Conservation (phyloP, 2,113 vertebrate genomes). For the Ascaphus truei region DNA sequence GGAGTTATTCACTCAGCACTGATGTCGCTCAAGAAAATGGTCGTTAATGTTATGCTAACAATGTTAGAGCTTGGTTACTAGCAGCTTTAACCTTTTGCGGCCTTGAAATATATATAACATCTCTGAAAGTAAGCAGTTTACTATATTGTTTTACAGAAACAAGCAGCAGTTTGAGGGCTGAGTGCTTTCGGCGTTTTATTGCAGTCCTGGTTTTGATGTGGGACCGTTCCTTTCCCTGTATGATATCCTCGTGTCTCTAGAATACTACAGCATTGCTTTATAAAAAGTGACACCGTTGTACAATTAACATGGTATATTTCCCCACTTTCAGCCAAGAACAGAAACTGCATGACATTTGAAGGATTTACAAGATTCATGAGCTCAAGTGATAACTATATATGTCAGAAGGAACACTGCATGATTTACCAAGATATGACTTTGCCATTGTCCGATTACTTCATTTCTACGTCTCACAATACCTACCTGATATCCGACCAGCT, state of each 20-base stretch:
- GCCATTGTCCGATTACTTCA: slow-evolving; percentile 76
- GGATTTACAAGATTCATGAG: slow-evolving; percentile 76
- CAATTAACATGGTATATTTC: slow-evolving; percentile 12
- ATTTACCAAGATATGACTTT: slow-evolving; percentile 79
- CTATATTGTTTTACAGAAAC: too few species aligned
- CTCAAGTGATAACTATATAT: slow-evolving; percentile 68
- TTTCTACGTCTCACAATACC: slow-evolving; percentile 85
- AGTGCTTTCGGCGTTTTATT: not conserved
- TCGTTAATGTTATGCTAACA: too few species aligned
- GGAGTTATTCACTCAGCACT: too few species aligned
- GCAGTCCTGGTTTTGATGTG: not conserved
- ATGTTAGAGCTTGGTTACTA: too few species aligned
- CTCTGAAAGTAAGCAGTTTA: too few species aligned
- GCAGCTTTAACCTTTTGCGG: too few species aligned
- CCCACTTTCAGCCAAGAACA: slow-evolving; percentile 57
- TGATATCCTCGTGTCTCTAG: too few species aligned
- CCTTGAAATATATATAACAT: too few species aligned
- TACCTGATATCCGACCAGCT: slow-evolving; percentile 77
- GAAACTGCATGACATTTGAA: slow-evolving; percentile 67
- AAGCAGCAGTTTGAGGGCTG: too few species aligned
- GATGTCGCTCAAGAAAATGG: too few species aligned
- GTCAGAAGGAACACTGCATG: slow-evolving; percentile 48
- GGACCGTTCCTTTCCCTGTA: not conserved
- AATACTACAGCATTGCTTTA: too few species aligned
- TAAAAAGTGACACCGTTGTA: too few species aligned